A percentile compares a stretch with the other conserved stretches of the same genome.
Conservation (phyloP, 1,140 invertebrate species). For the Megalonaias nervosa region DNA sequence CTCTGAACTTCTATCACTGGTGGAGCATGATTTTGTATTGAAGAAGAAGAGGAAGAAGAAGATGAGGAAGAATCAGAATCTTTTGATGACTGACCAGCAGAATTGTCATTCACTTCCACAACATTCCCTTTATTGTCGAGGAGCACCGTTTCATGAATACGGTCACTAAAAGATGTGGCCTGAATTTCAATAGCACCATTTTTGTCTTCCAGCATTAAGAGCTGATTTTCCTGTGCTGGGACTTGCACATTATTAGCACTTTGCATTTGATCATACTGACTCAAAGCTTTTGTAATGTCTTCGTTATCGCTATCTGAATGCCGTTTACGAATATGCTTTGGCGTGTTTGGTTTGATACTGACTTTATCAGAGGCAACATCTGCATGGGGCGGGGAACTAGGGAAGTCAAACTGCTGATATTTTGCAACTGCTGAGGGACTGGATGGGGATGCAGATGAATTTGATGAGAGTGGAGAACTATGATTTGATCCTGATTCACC, state of each 20-base stretch:
- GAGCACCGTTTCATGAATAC: slow-evolving; percentile 49
- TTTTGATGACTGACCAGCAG: slow-evolving; percentile 1
- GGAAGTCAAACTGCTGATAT: slow-evolving; percentile 44
- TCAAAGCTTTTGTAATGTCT: slow-evolving; percentile 54
- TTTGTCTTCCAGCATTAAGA: slow-evolving; percentile 18
- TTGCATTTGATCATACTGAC: slow-evolving; percentile 46
- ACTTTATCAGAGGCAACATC: slow-evolving; percentile 68
- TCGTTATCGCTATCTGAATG: slow-evolving; percentile 68
- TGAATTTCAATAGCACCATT: slow-evolving; percentile 38
- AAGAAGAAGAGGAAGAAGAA: neutral
- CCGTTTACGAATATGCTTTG: slow-evolving; percentile 58
- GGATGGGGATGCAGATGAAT: slow-evolving; percentile 30
- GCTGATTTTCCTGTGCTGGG: slow-evolving; percentile 40
- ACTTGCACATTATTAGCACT: slow-evolving; percentile 44
- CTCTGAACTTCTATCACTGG: slow-evolving; percentile 27
- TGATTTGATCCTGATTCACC: slow-evolving; percentile 16
- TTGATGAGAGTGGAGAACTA: slow-evolving; percentile 23
- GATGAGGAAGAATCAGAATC: too few species aligned
- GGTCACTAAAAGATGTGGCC: slow-evolving; percentile 49
- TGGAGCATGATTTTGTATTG: neutral
- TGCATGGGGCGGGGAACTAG: slow-evolving; percentile 53
- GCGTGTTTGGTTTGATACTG: slow-evolving; percentile 63
- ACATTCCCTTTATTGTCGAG: slow-evolving; percentile 53
- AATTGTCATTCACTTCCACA: slow-evolving; percentile 37
- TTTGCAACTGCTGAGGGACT: slow-evolving; percentile 12